These are phyloP conservation scores for Argyrosomus regius DNA, from an alignment of 2,797 vertebrate species.

Conservation along the genomic window DNA sequence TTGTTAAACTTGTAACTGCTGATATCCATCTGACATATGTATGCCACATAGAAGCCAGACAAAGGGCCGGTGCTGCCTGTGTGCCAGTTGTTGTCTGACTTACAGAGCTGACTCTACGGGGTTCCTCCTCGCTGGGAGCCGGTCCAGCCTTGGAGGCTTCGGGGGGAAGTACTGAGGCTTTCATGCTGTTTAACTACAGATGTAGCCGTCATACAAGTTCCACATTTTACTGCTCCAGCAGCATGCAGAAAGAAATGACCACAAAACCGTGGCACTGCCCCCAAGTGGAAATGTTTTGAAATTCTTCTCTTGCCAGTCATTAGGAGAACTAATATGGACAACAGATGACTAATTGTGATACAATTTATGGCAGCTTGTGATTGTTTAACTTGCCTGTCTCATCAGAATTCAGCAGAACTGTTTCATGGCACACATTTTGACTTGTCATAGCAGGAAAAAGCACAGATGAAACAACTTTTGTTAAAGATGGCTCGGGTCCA, in stretches of 20 bases:
- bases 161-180: constrained; percentile 53
- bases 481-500: not conserved
- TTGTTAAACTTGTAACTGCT: constrained; percentile 46
- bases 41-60: constrained; percentile 41
- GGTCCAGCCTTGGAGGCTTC: constrained; percentile 39
- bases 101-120: constrained; percentile 42
- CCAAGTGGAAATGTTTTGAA: constrained; percentile 45
- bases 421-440: not conserved
- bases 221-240: constrained; percentile 47
- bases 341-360: constrained; percentile 12
- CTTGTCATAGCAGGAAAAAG: not conserved
- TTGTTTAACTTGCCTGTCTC: not conserved
- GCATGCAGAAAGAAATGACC: constrained; percentile 23
- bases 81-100: constrained; percentile 66
- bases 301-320: constrained; percentile 14
- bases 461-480: not conserved
- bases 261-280: constrained; percentile 31
- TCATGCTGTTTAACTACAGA: constrained; percentile 67
- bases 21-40: constrained; percentile 54
- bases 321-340: constrained; percentile 5
- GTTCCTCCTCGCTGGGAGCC: constrained; percentile 47
- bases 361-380: not conserved
- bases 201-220: constrained; percentile 55
- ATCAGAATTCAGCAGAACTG: not conserved
- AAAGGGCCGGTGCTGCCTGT: constrained; percentile 36